A percentile compares a stretch with the other conserved stretches of the same genome.
These are phyloP conservation scores for Venturia canescens DNA, from an alignment of 1,140 invertebrate species.

Conservation along the genomic window DNA sequence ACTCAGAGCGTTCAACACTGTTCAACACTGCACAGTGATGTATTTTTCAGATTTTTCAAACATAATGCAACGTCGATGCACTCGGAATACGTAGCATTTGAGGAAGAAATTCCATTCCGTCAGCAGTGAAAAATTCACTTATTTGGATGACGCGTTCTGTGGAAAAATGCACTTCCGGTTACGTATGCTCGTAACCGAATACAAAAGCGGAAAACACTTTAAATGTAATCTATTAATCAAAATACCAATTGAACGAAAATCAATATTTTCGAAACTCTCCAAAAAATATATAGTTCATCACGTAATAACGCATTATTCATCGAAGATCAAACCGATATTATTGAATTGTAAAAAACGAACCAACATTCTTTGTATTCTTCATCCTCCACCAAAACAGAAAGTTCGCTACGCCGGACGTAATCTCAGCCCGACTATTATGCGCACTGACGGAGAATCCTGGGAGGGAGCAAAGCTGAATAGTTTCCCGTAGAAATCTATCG, in stretches of 20 bases:
- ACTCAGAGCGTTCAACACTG: background rate
- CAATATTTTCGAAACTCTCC: too few relatives aligned
- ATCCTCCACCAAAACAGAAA: slow-evolving; percentile 30
- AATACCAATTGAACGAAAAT: too few relatives aligned
- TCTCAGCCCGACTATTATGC: slow-evolving; percentile 29
- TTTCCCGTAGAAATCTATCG: slow-evolving; percentile 34
- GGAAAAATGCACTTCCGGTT: slow-evolving; percentile 7
- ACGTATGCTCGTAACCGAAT: background rate
- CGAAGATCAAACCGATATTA: too few relatives aligned
- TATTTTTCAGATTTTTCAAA: slow-evolving; percentile 32
- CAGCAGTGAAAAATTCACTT: background rate
- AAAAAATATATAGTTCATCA: too few relatives aligned
- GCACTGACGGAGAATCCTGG: background rate
- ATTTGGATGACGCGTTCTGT: background rate
- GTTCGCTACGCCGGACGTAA: slow-evolving; percentile 46
- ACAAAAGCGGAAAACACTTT: too few relatives aligned
- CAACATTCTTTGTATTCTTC: background rate
- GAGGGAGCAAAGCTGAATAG: background rate
- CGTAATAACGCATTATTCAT: too few relatives aligned
- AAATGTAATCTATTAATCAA: too few relatives aligned
- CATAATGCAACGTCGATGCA: background rate
- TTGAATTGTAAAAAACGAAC: too few relatives aligned
- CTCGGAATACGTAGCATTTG: background rate
- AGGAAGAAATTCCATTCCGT: background rate
- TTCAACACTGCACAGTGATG: slow-evolving; percentile 3